Evolutionary conservation across 2,113 vertebrate genomes (phyloP).

Genomic region (Tragulus kanchil): DNA sequence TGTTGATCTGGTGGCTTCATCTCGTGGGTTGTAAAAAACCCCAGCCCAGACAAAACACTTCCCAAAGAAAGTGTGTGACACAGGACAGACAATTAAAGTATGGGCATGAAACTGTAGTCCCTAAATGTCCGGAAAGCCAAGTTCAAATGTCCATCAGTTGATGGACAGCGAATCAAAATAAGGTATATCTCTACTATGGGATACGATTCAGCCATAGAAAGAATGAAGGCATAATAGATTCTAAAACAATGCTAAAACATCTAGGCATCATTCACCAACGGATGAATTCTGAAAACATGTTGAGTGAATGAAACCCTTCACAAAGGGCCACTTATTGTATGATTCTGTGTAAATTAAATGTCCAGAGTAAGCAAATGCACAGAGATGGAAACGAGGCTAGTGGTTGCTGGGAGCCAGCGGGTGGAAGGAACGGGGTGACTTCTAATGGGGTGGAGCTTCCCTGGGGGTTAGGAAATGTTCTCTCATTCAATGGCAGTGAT

Average conservation of each 20-base stretch:
- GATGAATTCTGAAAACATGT: not conserved
- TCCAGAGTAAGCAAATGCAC: accelerated
- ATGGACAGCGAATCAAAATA: not conserved
- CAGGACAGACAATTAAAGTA: constrained; percentile 73
- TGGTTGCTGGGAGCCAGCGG: not conserved
- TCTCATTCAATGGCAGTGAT: accelerated
- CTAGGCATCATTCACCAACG: not conserved
- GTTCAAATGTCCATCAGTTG: not conserved
- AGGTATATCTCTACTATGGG: accelerated
- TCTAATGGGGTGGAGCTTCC: accelerated
- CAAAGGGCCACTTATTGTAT: accelerated
- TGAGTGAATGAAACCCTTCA: accelerated
- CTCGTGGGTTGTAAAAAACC: constrained; percentile 82
- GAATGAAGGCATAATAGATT: accelerated
- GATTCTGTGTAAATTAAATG: accelerated
- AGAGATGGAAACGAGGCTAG: accelerated
- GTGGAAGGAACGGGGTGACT: accelerated
- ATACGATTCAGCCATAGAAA: not conserved
- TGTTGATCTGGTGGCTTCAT: constrained; percentile 78
- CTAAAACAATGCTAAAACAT: accelerated
- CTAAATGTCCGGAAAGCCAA: too few species aligned
- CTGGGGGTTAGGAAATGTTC: accelerated
- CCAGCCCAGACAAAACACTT: constrained; percentile 77
- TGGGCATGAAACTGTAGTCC: too few species aligned
- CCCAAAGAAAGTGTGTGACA: constrained; percentile 80